Base-by-base conservation (phyloP, 2,888 invertebrate genomes). In the Amblyjoppa fuscipennis region DNA sequence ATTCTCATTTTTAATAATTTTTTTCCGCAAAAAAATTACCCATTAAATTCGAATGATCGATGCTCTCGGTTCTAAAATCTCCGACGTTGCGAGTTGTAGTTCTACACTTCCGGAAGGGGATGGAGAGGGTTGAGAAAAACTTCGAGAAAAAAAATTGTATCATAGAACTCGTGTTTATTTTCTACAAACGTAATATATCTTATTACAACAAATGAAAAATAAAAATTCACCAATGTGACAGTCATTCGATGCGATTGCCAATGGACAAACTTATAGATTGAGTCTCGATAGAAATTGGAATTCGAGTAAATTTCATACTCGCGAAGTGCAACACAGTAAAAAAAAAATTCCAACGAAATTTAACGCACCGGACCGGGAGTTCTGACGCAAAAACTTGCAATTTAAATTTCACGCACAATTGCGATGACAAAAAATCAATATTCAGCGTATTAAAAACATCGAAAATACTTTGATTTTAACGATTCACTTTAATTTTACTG, bases 1-100 rank as follows among this genome's bases (percentile, higher is more conserved):
- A 94, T 76, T 1, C 2, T 16, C 78, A 87, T 86, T 89, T 90
- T 90, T 89, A 16, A 51, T 38, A 20, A 53, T 86, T 87, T 89
- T 90, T 88, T 86, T 69, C 31, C n/a, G 25, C 68, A 56, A 41
- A 53, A 76, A 68, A 76, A 53, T 71, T 20, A 9, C 13, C 56
- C 49, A 11, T 34, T 3, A 56, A 34, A 20, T 38, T 6, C 16
- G 16, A 41, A 41, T 3, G 11, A 41, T 41, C 41, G 41, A 41
- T 41, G 34, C 0, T 4, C 34, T 34, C 34, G 4, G 34, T 34
- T 34, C 34, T 2, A 41, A 41, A 2, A 41, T 9, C 41, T 11
- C 41, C 11, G 41, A 41, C 41, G 11, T 41, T 11, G 11, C 9
- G 11, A 11, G 41, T 41, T 11, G 2, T 2, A 11, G 41, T 11